Percentiles rank a stretch among this genome's conserved stretches.
Conservation (phyloP, 2,113 vertebrate species). For the Hypocryptadius cinnamomeus region DNA sequence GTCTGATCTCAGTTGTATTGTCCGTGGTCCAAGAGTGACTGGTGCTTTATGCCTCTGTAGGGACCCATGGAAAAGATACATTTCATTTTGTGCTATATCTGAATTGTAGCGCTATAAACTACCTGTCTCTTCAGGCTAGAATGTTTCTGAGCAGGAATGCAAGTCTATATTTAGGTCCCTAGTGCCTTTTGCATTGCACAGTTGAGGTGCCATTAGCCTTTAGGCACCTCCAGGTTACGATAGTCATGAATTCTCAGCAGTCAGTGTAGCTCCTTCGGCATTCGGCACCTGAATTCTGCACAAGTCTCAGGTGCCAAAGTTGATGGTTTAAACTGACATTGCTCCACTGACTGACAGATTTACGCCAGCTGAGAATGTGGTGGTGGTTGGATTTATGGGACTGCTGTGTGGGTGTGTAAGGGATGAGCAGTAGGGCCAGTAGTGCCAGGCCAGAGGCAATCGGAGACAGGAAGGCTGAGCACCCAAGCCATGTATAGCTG, state of each 20-base stretch:
- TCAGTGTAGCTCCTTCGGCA: background rate
- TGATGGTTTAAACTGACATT: constrained; percentile 34
- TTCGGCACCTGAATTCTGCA: background rate
- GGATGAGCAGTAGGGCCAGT: background rate
- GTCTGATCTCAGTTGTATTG: background rate
- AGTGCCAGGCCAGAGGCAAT: background rate
- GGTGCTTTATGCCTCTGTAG: background rate
- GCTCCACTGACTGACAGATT: background rate
- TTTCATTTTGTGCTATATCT: background rate
- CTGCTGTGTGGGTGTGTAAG: background rate
- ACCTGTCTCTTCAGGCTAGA: constrained; percentile 15
- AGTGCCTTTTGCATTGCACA: background rate
- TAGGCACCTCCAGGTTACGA: constrained; percentile 43
- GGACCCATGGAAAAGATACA: background rate
- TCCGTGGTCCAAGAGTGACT: background rate
- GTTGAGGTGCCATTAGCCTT: constrained; percentile 45
- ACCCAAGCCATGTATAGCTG: background rate
- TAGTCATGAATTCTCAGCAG: constrained; percentile 33
- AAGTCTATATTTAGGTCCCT: constrained; percentile 32
- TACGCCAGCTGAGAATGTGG: background rate
- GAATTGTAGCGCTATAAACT: background rate
- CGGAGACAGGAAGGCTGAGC: background rate
- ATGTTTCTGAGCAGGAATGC: constrained; percentile 7
- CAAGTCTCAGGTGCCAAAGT: constrained; percentile 22
- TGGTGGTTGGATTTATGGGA: background rate